These are phyloP conservation scores for Portunus trituberculatus DNA, from an alignment of 1,140 invertebrate genomes.

Conservation along the genomic window DNA sequence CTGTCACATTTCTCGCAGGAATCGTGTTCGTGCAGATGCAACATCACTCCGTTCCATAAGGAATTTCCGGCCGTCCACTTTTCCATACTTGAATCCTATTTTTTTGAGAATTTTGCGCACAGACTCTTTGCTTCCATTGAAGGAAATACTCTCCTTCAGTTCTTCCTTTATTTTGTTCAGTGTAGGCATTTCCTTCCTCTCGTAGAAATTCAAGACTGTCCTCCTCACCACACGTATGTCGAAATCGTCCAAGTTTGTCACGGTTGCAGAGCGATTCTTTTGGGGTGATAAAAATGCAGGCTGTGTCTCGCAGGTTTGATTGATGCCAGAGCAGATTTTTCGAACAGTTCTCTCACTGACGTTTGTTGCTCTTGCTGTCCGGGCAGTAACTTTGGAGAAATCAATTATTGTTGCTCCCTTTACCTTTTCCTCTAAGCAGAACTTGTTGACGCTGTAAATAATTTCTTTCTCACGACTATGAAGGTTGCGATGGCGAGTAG, in stretches of 20 bases:
- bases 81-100: not conserved
- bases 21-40: not conserved
- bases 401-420: not conserved
- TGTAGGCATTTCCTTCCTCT: slow-evolving; percentile 43
- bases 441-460: no score
- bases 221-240: not conserved
- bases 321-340: not conserved
- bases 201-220: no score
- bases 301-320: no score
- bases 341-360: not conserved
- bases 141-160: slow-evolving; percentile 34
- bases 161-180: slow-evolving; percentile 38
- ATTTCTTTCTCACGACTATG: no score
- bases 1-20: not conserved
- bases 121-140: not conserved
- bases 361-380: not conserved
- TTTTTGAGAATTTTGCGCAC: not conserved
- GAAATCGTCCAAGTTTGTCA: slow-evolving; percentile 47
- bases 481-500: no score
- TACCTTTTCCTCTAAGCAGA: not conserved
- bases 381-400: no score
- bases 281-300: slow-evolving; percentile 30
- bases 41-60: slow-evolving; percentile 42
- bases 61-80: not conserved
- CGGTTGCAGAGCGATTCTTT: not conserved